Conservation (phyloP, 2,888 invertebrate species). For the Nomada goodeniana region DNA sequence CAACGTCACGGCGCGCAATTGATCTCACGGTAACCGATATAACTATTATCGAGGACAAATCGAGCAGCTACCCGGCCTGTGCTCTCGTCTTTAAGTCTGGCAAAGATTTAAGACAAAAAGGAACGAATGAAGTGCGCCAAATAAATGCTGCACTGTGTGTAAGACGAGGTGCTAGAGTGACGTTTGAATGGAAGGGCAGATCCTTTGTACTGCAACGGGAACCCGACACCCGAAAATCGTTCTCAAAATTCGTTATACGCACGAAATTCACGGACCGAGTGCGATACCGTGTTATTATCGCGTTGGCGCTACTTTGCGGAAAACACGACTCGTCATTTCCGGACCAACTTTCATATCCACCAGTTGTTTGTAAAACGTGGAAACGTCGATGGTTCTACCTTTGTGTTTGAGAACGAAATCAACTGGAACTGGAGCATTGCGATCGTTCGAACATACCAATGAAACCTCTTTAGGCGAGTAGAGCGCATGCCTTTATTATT, state of each 20-base stretch:
- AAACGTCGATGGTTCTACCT: no score
- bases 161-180: conserved; percentile 84
- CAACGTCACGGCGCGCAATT: conserved; percentile 26
- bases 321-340: neutral
- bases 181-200: conserved; percentile 83
- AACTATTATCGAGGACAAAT: conserved; percentile 53
- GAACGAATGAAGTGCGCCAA: conserved; percentile 73
- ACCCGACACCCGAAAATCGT: conserved; percentile 83
- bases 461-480: no score
- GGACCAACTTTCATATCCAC: neutral
- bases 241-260: conserved; percentile 79
- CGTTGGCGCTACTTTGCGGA: conserved; percentile 25
- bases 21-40: conserved; percentile 39
- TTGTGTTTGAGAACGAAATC: no score
- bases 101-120: conserved; percentile 78
- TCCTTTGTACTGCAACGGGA: conserved; percentile 78
- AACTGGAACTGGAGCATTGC: no score
- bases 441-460: no score
- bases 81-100: conserved; percentile 77
- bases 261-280: conserved; percentile 35
- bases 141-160: conserved; percentile 72
- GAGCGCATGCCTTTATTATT: no score
- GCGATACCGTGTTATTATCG: conserved; percentile 38
- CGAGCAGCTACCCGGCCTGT: conserved; percentile 54
- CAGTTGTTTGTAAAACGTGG: no score